Base-by-base conservation (phyloP, 1,140 invertebrate genomes). In the Phortica variegata region DNA sequence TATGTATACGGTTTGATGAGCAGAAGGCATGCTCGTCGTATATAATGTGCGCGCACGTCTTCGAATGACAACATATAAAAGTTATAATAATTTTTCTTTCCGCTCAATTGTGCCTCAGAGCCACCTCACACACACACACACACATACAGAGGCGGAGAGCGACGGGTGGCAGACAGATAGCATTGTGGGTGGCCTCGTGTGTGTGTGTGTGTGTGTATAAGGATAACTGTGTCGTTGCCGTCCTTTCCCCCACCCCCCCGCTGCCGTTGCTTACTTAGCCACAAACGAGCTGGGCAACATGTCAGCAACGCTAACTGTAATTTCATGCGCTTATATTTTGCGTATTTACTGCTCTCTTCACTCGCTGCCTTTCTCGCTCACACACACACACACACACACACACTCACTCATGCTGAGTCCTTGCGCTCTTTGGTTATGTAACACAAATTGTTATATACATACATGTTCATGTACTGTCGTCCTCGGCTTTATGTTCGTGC, bases 81-180 rank as follows among this genome's bases (percentile, higher is more conserved):
- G 62, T 70, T 71, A 66, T 71, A 71, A 66, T 71, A 71, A 71
- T 71, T 71, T 71, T 71, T 71, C 62, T 71, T 71, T 71, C 66
- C 66, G 66, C 62, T 71, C 65, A 71, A 71, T 71, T 71, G 65
- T 70, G 58, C 51, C 48, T n/a, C n/a, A n/a, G n/a, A n/a, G n/a
- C n/a, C n/a, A n/a, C n/a, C n/a, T n/a, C n/a, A n/a, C n/a, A n/a
- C n/a, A n/a, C n/a, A n/a, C n/a, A 2, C 59, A 49, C 54, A 47
- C 42, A 17, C 38, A 29, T 33, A 13, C 32, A 34, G 23, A 26
- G 23, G 23, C 23, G 23, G 23, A 26, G 10, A 6, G 10, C 23
- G 10, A 26, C 23, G 10, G 6, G 45, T 42, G 52, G 49, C 63
- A 60, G 63, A 68, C 63, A 63, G 63, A 68, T 60, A 68, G 57